These are phyloP conservation scores for Drosophila bifasciata DNA, from an alignment of 1,140 invertebrate species.

Conservation along the genomic window DNA sequence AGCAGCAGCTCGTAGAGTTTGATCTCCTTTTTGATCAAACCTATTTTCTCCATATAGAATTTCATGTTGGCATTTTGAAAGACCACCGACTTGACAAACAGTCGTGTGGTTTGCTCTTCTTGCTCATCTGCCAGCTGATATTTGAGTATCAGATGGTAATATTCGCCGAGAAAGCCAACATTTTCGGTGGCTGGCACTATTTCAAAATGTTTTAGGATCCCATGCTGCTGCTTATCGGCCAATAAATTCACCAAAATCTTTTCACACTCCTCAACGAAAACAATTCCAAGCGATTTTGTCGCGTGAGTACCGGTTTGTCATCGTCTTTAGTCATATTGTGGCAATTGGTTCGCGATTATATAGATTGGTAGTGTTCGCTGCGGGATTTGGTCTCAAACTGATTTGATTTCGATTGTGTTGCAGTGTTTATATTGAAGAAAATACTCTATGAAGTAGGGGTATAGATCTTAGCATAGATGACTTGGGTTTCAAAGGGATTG, in stretches of 20 bases:
- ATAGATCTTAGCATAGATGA: neutral
- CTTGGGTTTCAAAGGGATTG: neutral
- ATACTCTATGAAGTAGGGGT: conserved; percentile 8
- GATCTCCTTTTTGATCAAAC: conserved; percentile 62
- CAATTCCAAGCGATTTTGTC: conserved; percentile 53
- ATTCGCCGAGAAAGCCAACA: conserved; percentile 72
- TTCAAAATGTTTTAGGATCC: conserved; percentile 45
- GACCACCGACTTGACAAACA: conserved; percentile 73
- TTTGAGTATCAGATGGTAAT: conserved; percentile 63
- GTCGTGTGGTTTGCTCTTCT: conserved; percentile 25
- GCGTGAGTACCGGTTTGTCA: conserved; percentile 49
- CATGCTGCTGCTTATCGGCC: conserved; percentile 39
- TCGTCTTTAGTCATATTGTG: conserved; percentile 35
- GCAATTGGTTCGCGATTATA: neutral
- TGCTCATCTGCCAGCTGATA: conserved; percentile 46
- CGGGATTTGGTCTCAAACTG: conserved; percentile 20
- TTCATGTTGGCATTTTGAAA: conserved; percentile 63
- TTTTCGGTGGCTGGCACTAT: conserved; percentile 61
- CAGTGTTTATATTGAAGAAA: neutral
- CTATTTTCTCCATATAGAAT: conserved; percentile 53
- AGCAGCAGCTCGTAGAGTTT: conserved; percentile 58
- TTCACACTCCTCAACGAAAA: conserved; percentile 61
- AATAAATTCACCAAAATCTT: conserved; percentile 59
- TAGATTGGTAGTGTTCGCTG: neutral
- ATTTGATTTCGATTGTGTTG: conserved; percentile 13